Evolutionary conservation across 2,113 vertebrate genomes (phyloP), one percentile per base, ranked within the genome.

Genomic region (Vanacampus margaritifer): DNA sequence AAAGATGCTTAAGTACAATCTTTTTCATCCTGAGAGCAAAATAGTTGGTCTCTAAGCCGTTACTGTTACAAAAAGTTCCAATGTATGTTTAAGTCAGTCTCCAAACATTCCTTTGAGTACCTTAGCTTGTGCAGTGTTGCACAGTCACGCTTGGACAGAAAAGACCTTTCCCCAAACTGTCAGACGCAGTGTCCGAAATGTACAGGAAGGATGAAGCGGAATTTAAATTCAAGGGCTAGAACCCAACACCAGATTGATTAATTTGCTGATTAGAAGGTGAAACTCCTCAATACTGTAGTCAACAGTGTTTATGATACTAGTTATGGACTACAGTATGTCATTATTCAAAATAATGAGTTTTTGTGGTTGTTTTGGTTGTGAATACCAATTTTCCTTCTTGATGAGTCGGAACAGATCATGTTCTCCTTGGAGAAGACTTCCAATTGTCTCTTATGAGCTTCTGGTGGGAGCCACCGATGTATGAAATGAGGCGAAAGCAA

Each of bases 401-500:
- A 78, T 84, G 62, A 80, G 59, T 67, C 72, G 32, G 62, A n/a
- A 71, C 64, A 79, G 69, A 75, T 14, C 3, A 37, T 72, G 67
- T 82, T 81, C 80, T 84, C 76, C 79, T 63, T 53, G 65, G 36
- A 65, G 60, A 71, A 74, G 65, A 77, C 74, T 74, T 78, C 58
- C 69, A 69, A 78, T 82, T 83, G 82, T 87, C 69, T 78, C 75
- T 48, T 69, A 64, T 79, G 74, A 83, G 86, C 72, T 64, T 81
- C 79, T 64, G 71, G 58, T 71, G 69, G 69, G 77, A 83, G 65
- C 72, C 76, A 80, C 75, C 68, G 71, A 70, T 65, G 82, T 72
- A 84, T 79, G 82, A 90, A 89, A 90, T 85, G 80, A 89, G 78
- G 50, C 73, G 28, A 85, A 75, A 62, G 69, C 67, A 32, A 8